phyloP scores from a whole-genome alignment of 2,888 invertebrate genomes.

The Sialis lutaria region DNA sequence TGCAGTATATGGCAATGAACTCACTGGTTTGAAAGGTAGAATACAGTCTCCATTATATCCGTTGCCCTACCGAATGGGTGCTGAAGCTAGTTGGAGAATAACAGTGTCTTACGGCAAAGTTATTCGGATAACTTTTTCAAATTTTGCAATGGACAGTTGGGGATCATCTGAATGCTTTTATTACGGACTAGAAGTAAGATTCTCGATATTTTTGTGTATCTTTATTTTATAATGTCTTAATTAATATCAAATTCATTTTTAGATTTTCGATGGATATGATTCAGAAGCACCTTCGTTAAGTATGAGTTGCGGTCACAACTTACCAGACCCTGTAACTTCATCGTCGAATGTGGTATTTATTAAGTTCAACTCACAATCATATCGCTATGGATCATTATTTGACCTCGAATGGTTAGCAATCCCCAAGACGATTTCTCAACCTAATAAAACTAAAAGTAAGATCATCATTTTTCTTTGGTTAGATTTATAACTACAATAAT shows the following conservation, averaged over 20 bases:
- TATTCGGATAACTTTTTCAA: slow-evolving; percentile 33
- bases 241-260: slow-evolving; percentile 8
- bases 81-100: slow-evolving; percentile 51
- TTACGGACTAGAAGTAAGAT: slow-evolving; percentile 16
- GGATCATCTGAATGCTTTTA: slow-evolving; percentile 7
- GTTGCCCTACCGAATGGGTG: slow-evolving; percentile 21
- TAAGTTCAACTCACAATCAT: slow-evolving; percentile 26
- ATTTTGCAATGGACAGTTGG: slow-evolving; percentile 24
- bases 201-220: slow-evolving; percentile 19
- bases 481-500: too few relatives aligned
- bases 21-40: slow-evolving; percentile 45
- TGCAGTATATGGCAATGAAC: slow-evolving; percentile 46
- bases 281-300: slow-evolving; percentile 37
- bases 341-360: slow-evolving; percentile 48
- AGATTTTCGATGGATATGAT: slow-evolving; percentile 63
- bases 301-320: slow-evolving; percentile 32
- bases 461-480: not conserved
- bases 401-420: slow-evolving; percentile 31
- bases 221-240: not conserved
- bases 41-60: slow-evolving; percentile 72
- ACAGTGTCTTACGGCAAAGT: slow-evolving; percentile 33
- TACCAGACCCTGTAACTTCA: slow-evolving; percentile 35
- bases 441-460: not conserved
- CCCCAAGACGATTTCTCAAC: slow-evolving; percentile 7
- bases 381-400: slow-evolving; percentile 31